Evolutionary conservation across 2,888 invertebrate genomes (phyloP).

Genomic region (Andrena fulva): DNA sequence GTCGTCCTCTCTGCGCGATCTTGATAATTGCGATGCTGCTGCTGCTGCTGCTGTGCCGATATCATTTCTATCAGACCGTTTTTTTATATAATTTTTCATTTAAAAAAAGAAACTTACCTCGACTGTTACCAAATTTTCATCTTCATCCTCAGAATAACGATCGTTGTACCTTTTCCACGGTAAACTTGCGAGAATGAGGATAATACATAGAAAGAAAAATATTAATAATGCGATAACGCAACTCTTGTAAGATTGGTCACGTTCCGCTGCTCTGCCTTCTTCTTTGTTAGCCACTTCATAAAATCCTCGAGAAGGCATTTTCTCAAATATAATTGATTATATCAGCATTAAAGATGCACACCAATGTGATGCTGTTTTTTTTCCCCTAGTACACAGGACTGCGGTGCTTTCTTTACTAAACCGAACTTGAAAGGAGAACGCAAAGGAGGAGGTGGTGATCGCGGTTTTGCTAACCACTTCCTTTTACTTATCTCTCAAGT

Average conservation of each 20-base stretch:
- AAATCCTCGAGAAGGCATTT: constrained; percentile 68
- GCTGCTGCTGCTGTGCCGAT: constrained; percentile 8
- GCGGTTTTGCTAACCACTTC: constrained; percentile 73
- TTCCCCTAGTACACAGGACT: background rate
- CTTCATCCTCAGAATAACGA: background rate
- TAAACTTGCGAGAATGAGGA: constrained; percentile 65
- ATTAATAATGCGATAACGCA: constrained; percentile 71
- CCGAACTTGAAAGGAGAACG: background rate
- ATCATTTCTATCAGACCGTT: background rate
- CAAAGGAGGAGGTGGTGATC: constrained; percentile 53
- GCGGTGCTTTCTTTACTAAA: constrained; percentile 21
- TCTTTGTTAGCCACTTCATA: constrained; percentile 66
- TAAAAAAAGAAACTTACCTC: constrained; percentile 31
- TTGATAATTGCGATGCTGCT: background rate
- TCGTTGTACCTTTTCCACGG: constrained; percentile 55
- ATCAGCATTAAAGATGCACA: too few relatives aligned
- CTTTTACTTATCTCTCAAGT: constrained; percentile 65
- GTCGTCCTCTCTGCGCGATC: background rate
- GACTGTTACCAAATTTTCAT: background rate
- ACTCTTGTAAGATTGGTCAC: constrained; percentile 73
- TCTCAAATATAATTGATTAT: background rate
- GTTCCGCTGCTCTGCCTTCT: constrained; percentile 53
- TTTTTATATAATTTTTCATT: background rate
- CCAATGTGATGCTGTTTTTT: background rate
- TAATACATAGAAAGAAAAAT: constrained; percentile 70